Percentiles rank a stretch among this genome's conserved stretches.
Conservation (phyloP, 2,888 invertebrate genomes). For the Listrodromus nycthemerus region DNA sequence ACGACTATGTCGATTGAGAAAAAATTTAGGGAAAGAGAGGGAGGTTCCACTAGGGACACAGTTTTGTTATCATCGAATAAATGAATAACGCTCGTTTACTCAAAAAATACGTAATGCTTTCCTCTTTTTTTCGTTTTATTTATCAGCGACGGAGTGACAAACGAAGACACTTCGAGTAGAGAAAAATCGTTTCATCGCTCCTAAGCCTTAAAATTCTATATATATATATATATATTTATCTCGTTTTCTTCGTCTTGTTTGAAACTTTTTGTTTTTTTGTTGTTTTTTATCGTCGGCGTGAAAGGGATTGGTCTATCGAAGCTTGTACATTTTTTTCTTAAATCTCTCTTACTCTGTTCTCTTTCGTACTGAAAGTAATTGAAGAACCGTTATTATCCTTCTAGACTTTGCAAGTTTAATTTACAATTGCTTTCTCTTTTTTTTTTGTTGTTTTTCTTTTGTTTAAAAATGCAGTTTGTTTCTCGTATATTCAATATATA, state of each 20-base stretch:
- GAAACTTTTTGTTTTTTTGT: constrained; percentile 35
- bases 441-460: constrained; percentile 33
- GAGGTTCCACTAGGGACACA: background rate
- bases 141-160: constrained; percentile 59
- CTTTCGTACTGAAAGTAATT: constrained; percentile 40
- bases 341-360: constrained; percentile 28
- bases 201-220: constrained; percentile 55
- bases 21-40: background rate
- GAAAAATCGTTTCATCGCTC: constrained; percentile 61
- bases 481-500: constrained; percentile 49
- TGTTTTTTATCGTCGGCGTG: constrained; percentile 51
- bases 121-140: constrained; percentile 57
- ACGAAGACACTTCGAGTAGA: constrained; percentile 65
- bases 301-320: constrained; percentile 68
- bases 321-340: constrained; percentile 63
- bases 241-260: constrained; percentile 2
- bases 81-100: constrained; percentile 45
- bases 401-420: constrained; percentile 48
- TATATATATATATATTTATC: constrained; percentile 49
- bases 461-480: constrained; percentile 52
- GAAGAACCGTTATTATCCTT: constrained; percentile 40
- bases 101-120: constrained; percentile 62
- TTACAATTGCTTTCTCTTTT: constrained; percentile 36
- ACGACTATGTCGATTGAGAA: constrained; percentile 53
- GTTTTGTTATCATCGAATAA: constrained; percentile 14